Percentiles rank a stretch among this genome's conserved stretches.
phyloP scores from a whole-genome alignment of 2,888 invertebrate species.

The Andrena trimmerana region DNA sequence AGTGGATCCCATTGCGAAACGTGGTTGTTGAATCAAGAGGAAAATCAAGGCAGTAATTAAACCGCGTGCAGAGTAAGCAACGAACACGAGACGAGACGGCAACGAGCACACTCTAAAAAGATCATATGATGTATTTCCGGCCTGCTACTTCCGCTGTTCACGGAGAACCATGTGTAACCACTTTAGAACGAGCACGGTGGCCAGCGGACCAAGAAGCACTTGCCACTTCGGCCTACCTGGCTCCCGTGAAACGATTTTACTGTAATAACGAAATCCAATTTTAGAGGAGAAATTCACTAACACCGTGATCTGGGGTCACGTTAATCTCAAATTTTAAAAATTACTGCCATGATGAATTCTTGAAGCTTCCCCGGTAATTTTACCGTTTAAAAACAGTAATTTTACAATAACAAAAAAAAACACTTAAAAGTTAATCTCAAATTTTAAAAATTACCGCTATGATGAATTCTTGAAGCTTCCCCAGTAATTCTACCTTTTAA shows the following conservation, averaged over 20 bases:
- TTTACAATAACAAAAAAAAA: too few relatives aligned
- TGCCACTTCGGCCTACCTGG: conserved; percentile 32
- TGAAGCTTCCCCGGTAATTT: too few relatives aligned
- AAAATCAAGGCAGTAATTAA: conserved; percentile 10
- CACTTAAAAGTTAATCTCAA: too few relatives aligned
- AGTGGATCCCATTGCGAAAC: not conserved
- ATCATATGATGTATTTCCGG: conserved; percentile 71
- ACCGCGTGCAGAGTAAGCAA: not conserved
- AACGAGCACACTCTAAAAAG: conserved; percentile 54
- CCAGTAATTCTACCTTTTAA: too few relatives aligned
- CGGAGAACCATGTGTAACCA: conserved; percentile 61
- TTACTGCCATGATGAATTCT: too few relatives aligned
- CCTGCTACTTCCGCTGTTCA: conserved; percentile 64
- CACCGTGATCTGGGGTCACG: too few relatives aligned
- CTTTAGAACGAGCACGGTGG: conserved; percentile 53
- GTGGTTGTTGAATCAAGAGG: not conserved
- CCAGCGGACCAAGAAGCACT: conserved; percentile 58
- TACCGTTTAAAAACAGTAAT: too few relatives aligned
- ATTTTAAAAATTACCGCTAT: too few relatives aligned
- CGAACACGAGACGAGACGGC: not conserved
- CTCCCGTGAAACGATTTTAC: conserved; percentile 15
- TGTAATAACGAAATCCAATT: not conserved
- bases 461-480: too few relatives aligned
- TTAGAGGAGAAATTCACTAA: not conserved
- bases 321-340: too few relatives aligned